Conservation (phyloP, 2,797 vertebrate genomes). For the Pangasius macronema region DNA sequence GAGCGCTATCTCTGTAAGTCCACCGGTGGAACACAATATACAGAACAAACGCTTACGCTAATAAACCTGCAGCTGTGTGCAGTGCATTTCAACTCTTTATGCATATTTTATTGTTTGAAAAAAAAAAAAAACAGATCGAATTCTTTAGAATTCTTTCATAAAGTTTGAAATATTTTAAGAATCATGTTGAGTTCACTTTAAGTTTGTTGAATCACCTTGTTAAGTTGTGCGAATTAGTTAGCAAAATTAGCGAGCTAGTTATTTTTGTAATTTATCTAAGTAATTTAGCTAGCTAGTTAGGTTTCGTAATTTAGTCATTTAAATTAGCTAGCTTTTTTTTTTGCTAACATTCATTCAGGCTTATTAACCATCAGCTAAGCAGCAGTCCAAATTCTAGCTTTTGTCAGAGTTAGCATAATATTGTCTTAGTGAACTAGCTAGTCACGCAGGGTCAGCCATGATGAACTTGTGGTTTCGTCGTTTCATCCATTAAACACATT, state of each 20-base stretch:
- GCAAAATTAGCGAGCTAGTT: neutral
- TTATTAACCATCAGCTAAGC: neutral
- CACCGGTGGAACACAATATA: conserved; percentile 33
- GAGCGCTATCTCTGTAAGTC: conserved; percentile 40
- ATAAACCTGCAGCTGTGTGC: neutral
- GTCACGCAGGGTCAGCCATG: neutral
- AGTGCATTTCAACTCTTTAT: neutral
- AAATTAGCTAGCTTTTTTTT: neutral
- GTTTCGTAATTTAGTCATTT: neutral
- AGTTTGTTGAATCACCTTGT: too few species aligned
- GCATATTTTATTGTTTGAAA: too few species aligned
- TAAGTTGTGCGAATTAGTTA: neutral
- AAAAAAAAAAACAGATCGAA: neutral
- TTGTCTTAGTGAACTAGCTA: neutral
- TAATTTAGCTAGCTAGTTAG: neutral
- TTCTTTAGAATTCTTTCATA: neutral
- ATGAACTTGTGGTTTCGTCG: neutral
- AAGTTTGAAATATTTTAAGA: neutral
- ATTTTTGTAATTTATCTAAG: neutral
- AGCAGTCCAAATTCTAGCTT: neutral
- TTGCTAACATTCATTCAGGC: neutral
- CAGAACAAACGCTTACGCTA: conserved; percentile 10
- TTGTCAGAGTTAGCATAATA: neutral
- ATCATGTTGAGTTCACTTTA: neutral
- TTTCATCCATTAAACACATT: neutral